Conservation (phyloP, 2,113 vertebrate genomes). For the Struthidea cinerea region DNA sequence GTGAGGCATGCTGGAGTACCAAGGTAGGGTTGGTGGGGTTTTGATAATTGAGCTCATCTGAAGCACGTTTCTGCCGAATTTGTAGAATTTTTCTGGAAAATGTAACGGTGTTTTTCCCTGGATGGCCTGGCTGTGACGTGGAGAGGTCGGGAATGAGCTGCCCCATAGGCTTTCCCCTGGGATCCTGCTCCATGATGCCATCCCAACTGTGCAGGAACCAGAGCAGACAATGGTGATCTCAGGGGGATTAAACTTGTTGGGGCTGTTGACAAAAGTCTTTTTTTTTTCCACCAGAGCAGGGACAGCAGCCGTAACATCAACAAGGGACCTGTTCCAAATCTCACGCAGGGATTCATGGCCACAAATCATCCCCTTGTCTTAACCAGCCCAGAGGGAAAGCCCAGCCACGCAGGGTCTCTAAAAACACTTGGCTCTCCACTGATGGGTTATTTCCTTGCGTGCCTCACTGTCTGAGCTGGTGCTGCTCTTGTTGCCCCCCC, state of each 20-base stretch:
- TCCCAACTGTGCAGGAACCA: not conserved
- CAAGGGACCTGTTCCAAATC: not conserved
- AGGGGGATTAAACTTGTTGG: not conserved
- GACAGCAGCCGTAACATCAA: not conserved
- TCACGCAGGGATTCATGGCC: not conserved
- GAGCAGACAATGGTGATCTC: rapidly evolving
- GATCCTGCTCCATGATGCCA: not conserved
- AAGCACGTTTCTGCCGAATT: not conserved
- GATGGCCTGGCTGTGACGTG: not conserved
- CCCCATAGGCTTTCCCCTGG: rapidly evolving
- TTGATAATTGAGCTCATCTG: not conserved
- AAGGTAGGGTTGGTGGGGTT: not conserved
- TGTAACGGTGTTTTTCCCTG: not conserved
- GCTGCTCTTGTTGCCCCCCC: rapidly evolving
- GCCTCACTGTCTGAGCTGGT: rapidly evolving
- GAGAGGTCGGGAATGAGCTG: not conserved
- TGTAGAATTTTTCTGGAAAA: not conserved
- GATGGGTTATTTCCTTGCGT: not conserved
- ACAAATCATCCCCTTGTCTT: not conserved
- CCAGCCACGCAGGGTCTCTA: not conserved
- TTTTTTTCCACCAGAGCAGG: not conserved
- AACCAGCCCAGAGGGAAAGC: not conserved
- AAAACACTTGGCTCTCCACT: not conserved
- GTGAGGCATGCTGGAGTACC: not conserved
- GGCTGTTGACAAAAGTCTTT: not conserved